These are phyloP conservation scores for Artibeus jamaicensis DNA, from an alignment of 2,797 vertebrate genomes.

Conservation along the genomic window DNA sequence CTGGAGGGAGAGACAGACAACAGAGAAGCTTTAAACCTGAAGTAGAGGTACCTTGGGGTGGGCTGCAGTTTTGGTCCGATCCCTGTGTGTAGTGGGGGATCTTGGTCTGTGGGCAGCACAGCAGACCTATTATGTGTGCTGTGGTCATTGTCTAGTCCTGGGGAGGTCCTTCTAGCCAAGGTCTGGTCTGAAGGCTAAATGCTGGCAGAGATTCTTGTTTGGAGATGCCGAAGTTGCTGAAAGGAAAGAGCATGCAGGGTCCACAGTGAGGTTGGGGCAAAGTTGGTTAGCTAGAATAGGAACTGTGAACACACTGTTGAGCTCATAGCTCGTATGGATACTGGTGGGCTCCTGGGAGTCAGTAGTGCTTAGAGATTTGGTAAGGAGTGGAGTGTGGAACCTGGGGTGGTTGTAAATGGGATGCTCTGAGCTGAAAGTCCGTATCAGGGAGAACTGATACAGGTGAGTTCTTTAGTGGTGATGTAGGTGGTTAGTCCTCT, in stretches of 20 bases:
- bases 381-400: neutral
- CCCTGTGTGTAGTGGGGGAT: neutral
- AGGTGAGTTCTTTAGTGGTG: neutral
- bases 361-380: slow-evolving; percentile 6
- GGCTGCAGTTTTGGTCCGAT: neutral
- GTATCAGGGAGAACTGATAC: neutral
- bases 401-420: neutral
- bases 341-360: neutral
- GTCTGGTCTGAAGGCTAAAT: neutral
- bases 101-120: neutral
- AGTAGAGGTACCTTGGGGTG: neutral
- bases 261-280: neutral
- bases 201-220: neutral
- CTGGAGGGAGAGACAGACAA: neutral
- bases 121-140: neutral
- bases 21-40: slow-evolving; percentile 6
- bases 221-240: slow-evolving; percentile 14
- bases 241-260: neutral
- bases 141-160: neutral
- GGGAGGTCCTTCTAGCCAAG: neutral
- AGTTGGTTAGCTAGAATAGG: neutral
- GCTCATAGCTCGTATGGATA: neutral
- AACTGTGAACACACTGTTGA: neutral
- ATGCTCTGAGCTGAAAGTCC: neutral
- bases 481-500: neutral